Percentiles rank a stretch among this genome's conserved stretches.
Conservation (phyloP, 2,888 invertebrate genomes). For the Pimpla rufipes region DNA sequence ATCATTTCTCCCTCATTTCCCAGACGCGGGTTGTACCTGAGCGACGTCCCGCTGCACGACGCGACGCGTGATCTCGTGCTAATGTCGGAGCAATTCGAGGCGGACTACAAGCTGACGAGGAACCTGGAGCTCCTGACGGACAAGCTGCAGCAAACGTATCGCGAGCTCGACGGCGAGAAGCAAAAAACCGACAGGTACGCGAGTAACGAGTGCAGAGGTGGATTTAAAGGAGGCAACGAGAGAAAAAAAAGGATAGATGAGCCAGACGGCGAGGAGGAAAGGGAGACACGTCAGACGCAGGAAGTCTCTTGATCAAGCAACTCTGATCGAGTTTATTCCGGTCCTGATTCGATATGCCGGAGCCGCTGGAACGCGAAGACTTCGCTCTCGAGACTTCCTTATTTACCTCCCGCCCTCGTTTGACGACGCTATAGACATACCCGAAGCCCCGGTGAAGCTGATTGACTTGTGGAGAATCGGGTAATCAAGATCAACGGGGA, state of each 20-base stretch:
- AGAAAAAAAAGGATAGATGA: not conserved
- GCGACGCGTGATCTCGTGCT: constrained; percentile 97
- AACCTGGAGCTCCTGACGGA: constrained; percentile 97
- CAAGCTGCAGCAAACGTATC: constrained; percentile 96
- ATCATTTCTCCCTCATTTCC: no score
- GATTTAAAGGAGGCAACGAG: constrained; percentile 41
- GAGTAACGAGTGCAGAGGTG: not conserved
- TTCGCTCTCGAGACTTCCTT: constrained; percentile 27
- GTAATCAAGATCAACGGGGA: not conserved
- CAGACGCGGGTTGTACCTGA: constrained; percentile 96
- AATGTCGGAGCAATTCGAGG: constrained; percentile 98
- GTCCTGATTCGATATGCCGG: constrained; percentile 43
- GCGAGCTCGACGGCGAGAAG: constrained; percentile 97
- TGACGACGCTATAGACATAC: not conserved
- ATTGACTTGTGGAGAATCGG: not conserved
- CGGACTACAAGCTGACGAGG: constrained; percentile 97
- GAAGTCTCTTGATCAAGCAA: constrained; percentile 57
- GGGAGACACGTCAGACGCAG: constrained; percentile 8
- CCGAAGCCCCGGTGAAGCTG: constrained; percentile 16
- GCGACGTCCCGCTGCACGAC: constrained; percentile 98
- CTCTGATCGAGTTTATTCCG: constrained; percentile 54
- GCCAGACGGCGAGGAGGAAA: not conserved
- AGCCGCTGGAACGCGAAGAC: constrained; percentile 10
- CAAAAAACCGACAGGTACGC: constrained; percentile 96
- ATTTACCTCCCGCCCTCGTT: constrained; percentile 10